Percentiles rank a stretch among this genome's conserved stretches.
phyloP scores from a whole-genome alignment of 2,797 vertebrate genomes.

The Nyctalus aviator region DNA sequence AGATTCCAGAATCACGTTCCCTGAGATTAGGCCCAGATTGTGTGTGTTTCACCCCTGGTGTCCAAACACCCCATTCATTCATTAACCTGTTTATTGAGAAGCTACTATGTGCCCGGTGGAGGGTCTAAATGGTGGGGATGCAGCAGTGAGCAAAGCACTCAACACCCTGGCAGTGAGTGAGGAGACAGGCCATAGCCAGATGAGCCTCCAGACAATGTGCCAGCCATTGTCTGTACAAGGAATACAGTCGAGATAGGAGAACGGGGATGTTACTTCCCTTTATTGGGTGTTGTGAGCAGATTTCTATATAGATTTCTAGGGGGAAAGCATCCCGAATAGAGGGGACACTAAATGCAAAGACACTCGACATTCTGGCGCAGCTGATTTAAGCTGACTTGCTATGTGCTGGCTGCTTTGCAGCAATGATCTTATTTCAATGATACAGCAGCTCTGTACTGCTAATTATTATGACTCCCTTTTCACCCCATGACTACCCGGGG shows the following conservation, averaged over 20 bases:
- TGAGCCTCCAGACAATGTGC: neutral
- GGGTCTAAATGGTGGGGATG: neutral
- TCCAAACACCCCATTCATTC: neutral
- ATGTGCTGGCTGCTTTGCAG: fast-evolving
- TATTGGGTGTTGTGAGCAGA: neutral
- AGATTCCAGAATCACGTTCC: neutral
- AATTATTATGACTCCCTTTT: neutral
- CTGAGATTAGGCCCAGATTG: neutral
- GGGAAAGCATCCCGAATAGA: neutral
- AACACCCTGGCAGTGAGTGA: neutral
- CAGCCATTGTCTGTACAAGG: neutral
- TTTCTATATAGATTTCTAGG: neutral
- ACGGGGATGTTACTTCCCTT: neutral
- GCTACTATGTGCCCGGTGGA: no score
- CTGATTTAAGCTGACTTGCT: neutral
- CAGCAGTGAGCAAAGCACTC: neutral
- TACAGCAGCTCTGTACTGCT: neutral
- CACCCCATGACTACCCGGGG: neutral
- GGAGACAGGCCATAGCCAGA: neutral
- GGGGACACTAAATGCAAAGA: neutral
- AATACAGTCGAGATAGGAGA: neutral
- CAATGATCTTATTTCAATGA: neutral
- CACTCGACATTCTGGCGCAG: neutral
- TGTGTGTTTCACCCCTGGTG: neutral
- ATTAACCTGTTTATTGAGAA: neutral